Evolutionary conservation across 2,888 invertebrate species (phyloP).

Genomic region (Aspidiotus destructor): DNA sequence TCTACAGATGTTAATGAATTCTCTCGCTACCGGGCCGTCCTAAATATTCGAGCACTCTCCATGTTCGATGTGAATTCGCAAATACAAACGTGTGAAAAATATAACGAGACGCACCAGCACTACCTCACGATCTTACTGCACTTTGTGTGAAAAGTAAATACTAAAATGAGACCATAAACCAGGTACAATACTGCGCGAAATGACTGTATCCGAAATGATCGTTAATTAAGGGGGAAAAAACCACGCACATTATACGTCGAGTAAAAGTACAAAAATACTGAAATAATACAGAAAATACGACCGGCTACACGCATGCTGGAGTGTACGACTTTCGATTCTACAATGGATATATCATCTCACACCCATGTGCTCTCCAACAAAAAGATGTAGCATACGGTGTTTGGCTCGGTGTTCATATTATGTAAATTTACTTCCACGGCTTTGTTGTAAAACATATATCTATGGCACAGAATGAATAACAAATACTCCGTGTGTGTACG

Average conservation of each 20-base stretch:
- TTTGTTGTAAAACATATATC: slow-evolving; percentile 25
- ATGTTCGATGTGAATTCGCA: too few species aligned
- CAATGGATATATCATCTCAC: slow-evolving; percentile 29
- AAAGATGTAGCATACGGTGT: slow-evolving; percentile 20
- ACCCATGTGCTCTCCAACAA: slow-evolving; percentile 26
- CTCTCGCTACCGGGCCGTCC: too few species aligned
- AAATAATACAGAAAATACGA: background rate
- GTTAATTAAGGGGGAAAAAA: background rate
- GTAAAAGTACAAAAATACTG: background rate
- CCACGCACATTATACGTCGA: background rate
- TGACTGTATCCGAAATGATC: slow-evolving; percentile 1
- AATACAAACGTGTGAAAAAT: too few species aligned
- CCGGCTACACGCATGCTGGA: background rate
- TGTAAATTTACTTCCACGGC: slow-evolving; percentile 29
- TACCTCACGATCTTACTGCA: too few species aligned
- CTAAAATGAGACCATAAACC: too few species aligned
- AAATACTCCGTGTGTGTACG: slow-evolving; percentile 21
- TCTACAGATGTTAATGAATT: too few species aligned
- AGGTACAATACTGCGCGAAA: background rate
- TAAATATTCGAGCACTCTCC: too few species aligned
- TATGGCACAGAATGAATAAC: slow-evolving; percentile 22
- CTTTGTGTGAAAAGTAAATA: too few species aligned
- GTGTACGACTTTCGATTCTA: background rate
- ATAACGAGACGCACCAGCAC: too few species aligned
- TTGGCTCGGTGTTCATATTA: slow-evolving; percentile 22